Conservation (phyloP, 1,140 invertebrate genomes). For the Frieseomelitta varia region DNA sequence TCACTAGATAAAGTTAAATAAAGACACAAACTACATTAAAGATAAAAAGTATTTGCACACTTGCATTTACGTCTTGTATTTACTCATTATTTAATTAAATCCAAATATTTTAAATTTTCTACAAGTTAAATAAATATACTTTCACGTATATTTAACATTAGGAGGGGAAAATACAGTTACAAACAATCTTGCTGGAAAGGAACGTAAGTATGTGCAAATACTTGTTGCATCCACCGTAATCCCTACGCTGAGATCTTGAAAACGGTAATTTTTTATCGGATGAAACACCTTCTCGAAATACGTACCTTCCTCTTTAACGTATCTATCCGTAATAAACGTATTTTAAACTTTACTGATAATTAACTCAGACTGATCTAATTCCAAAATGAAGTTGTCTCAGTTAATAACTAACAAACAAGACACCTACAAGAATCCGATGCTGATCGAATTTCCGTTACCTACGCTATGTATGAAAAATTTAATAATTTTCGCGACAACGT, state of each 20-base stretch:
- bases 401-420: neutral
- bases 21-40: neutral
- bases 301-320: neutral
- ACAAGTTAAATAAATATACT: neutral
- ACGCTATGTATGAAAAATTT: too few species aligned
- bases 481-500: neutral
- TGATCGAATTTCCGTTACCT: neutral
- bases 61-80: neutral
- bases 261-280: neutral
- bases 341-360: neutral
- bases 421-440: neutral
- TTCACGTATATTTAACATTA: neutral
- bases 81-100: neutral
- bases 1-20: neutral
- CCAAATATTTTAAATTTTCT: neutral
- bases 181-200: neutral
- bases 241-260: neutral
- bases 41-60: neutral
- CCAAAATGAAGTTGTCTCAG: neutral
- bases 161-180: neutral
- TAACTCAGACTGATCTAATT: neutral
- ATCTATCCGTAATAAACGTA: neutral
- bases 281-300: neutral
- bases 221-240: constrained; percentile 1
- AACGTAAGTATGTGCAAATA: neutral